Evolutionary conservation across 2,113 vertebrate genomes (phyloP).

Genomic region (Saguinus midas): DNA sequence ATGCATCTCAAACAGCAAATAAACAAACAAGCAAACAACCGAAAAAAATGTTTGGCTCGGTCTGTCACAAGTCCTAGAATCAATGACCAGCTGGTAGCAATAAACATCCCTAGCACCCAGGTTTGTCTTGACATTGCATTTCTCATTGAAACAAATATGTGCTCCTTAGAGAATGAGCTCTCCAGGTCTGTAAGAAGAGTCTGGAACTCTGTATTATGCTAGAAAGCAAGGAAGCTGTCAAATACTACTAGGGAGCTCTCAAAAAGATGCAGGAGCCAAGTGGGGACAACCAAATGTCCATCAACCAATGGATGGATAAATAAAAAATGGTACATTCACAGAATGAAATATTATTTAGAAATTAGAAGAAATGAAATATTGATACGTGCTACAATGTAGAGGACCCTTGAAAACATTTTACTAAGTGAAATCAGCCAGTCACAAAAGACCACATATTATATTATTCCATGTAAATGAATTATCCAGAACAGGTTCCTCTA

Average conservation of each 20-base stretch:
- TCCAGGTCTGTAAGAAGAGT: not conserved
- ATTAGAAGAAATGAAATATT: not conserved
- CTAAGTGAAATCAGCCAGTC: not conserved
- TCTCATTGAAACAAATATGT: not conserved
- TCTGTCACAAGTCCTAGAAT: not conserved
- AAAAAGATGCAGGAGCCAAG: not conserved
- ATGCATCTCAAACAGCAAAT: not conserved
- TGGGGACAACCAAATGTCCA: not conserved
- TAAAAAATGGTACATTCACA: not conserved
- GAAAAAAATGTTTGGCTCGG: not conserved
- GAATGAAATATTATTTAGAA: not conserved
- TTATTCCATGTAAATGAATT: not conserved
- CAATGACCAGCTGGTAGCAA: not conserved
- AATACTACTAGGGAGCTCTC: not conserved
- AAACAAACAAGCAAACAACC: not conserved
- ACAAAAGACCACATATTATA: not conserved
- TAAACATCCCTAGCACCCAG: too few species aligned
- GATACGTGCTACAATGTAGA: not conserved
- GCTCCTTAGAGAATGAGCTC: not conserved
- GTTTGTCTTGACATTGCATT: not conserved
- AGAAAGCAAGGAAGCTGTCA: not conserved
- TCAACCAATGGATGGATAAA: not conserved
- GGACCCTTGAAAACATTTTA: not conserved
- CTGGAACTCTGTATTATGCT: not conserved
- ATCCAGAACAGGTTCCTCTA: not conserved